A percentile compares a stretch with the other conserved stretches of the same genome.
Conservation (phyloP, 2,888 invertebrate species). For the Fabriciana adippe region DNA sequence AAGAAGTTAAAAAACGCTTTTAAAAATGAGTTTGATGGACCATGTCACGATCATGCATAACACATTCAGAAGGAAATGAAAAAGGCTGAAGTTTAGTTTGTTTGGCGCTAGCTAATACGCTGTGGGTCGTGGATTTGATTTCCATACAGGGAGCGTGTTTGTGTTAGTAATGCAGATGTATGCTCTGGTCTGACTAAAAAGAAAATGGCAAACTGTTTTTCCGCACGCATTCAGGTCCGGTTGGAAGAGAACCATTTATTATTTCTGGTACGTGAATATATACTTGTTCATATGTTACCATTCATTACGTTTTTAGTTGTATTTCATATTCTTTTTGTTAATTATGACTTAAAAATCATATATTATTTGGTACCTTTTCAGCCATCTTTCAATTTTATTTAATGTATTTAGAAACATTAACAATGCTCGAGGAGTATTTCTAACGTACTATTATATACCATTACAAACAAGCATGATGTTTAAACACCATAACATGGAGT, state of each 20-base stretch:
- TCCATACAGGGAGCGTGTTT: slow-evolving; percentile 12
- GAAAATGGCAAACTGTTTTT: slow-evolving; percentile 11
- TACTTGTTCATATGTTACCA: too few relatives aligned
- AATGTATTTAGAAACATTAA: slow-evolving; percentile 4
- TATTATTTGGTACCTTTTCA: too few relatives aligned
- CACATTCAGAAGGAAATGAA: slow-evolving; percentile 4
- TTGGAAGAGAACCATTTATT: too few relatives aligned
- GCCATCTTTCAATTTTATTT: background rate
- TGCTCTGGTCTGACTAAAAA: slow-evolving; percentile 16
- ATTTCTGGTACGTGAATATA: too few relatives aligned
- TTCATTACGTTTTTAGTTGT: too few relatives aligned
- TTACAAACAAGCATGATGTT: slow-evolving; percentile 21
- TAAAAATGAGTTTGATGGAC: background rate
- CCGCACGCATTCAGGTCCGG: background rate
- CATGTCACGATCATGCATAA: slow-evolving; percentile 3
- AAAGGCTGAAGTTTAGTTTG: slow-evolving; percentile 2
- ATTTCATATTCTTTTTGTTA: too few relatives aligned
- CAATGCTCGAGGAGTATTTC: slow-evolving; percentile 8
- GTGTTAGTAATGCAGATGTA: slow-evolving; percentile 8
- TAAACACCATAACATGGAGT: slow-evolving; percentile 48
- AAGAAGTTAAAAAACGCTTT: too few relatives aligned
- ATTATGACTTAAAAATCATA: too few relatives aligned
- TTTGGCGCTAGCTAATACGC: slow-evolving; percentile 1
- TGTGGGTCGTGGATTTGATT: slow-evolving; percentile 18
- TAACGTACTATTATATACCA: slow-evolving; percentile 14